These are phyloP conservation scores for Oryctes rhinoceros DNA, from an alignment of 1,140 invertebrate genomes.

Conservation along the genomic window DNA sequence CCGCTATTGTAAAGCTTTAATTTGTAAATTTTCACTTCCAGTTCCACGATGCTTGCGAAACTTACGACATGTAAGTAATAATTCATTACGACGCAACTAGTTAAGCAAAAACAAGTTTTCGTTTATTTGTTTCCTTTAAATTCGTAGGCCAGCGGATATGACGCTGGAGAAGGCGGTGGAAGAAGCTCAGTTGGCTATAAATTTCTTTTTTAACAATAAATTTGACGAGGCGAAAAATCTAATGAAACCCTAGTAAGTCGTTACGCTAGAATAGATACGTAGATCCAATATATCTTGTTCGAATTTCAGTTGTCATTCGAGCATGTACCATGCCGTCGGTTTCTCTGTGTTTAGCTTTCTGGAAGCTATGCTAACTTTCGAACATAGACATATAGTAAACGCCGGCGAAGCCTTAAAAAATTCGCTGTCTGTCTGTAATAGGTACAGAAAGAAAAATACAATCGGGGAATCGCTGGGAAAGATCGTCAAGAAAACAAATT, in stretches of 20 bases:
- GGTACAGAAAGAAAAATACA: slow-evolving; percentile 74
- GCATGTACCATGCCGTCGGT: slow-evolving; percentile 94
- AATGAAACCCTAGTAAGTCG: slow-evolving; percentile 75
- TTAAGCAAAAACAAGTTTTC: neutral
- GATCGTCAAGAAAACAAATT: slow-evolving; percentile 82
- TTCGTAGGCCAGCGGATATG: slow-evolving; percentile 62
- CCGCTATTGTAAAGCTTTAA: too few relatives aligned
- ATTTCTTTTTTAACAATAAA: slow-evolving; percentile 89
- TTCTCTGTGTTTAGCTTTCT: slow-evolving; percentile 88
- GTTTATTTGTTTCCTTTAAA: neutral
- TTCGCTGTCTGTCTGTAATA: slow-evolving; percentile 80
- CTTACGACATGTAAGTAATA: slow-evolving; percentile 54
- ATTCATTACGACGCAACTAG: neutral
- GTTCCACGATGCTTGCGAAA: slow-evolving; percentile 63
- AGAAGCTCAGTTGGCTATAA: slow-evolving; percentile 76
- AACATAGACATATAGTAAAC: slow-evolving; percentile 78
- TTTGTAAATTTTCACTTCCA: slow-evolving; percentile 44
- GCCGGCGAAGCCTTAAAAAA: slow-evolving; percentile 78
- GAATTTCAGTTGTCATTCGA: slow-evolving; percentile 75
- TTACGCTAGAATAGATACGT: slow-evolving; percentile 33
- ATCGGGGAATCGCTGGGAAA: slow-evolving; percentile 82
- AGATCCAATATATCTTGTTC: neutral
- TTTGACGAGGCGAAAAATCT: slow-evolving; percentile 81
- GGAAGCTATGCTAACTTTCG: slow-evolving; percentile 93
- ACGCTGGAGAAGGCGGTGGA: slow-evolving; percentile 71